These are phyloP conservation scores for Bombus confusus DNA, from an alignment of 1,140 invertebrate genomes.

Conservation along the genomic window DNA sequence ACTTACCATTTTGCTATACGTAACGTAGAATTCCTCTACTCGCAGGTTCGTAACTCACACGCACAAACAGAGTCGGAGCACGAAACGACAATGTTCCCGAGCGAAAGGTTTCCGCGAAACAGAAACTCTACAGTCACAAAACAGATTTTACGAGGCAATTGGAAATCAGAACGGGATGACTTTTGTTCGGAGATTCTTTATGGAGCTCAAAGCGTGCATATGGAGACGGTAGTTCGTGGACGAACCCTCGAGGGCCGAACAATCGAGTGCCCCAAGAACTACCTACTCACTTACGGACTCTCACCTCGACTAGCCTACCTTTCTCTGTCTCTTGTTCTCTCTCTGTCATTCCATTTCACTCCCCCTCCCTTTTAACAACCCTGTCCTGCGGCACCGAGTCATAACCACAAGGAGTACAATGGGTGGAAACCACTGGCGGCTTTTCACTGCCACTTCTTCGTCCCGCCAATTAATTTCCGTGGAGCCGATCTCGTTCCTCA, in stretches of 20 bases:
- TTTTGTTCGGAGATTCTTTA: constrained; percentile 40
- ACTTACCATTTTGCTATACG: background rate
- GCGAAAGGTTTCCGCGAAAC: too few species aligned
- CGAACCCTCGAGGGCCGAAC: constrained; percentile 70
- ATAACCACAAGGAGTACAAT: constrained; percentile 75
- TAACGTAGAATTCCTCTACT: too few species aligned
- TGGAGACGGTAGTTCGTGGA: constrained; percentile 56
- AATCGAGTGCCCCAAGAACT: constrained; percentile 65
- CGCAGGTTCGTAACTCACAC: too few species aligned
- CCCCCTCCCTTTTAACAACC: background rate
- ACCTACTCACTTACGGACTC: constrained; percentile 72
- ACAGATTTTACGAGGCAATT: constrained; percentile 16
- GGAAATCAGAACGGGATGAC: background rate
- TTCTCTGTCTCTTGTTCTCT: background rate
- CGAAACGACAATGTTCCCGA: too few species aligned
- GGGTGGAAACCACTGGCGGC: constrained; percentile 63
- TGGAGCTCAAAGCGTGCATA: constrained; percentile 40
- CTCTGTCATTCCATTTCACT: background rate
- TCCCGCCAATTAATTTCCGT: constrained; percentile 74
- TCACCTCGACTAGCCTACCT: constrained; percentile 50
- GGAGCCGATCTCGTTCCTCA: constrained; percentile 65
- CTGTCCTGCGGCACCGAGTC: constrained; percentile 66
- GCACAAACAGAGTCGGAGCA: too few species aligned
- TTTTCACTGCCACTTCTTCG: constrained; percentile 74
- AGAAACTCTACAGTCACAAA: background rate